Percentiles rank a stretch among this genome's conserved stretches.
phyloP scores from a whole-genome alignment of 2,888 invertebrate genomes.

The Pristionchus arcanus region DNA sequence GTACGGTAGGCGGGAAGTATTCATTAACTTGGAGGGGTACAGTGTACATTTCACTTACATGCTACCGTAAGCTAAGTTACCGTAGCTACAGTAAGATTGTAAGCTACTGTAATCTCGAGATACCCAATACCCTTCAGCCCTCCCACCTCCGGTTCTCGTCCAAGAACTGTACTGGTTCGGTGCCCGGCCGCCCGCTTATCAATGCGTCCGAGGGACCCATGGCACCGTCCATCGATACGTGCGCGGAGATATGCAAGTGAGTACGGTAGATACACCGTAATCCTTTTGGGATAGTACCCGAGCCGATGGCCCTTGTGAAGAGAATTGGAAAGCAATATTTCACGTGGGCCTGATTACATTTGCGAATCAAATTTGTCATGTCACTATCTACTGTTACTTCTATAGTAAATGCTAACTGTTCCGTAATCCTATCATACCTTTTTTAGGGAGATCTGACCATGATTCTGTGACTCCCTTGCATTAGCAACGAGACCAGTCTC shows the following conservation, averaged over 20 bases:
- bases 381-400: too few species aligned
- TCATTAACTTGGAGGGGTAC: neutral
- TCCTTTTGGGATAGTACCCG: neutral
- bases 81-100: neutral
- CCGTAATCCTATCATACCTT: neutral
- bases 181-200: constrained; percentile 74
- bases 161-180: constrained; percentile 66
- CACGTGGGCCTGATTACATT: too few species aligned
- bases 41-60: too few species aligned
- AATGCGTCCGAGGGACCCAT: constrained; percentile 75
- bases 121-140: constrained; percentile 59
- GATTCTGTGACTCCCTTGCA: too few species aligned
- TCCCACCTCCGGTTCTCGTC: constrained; percentile 70
- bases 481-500: too few species aligned
- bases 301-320: neutral
- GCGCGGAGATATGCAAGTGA: constrained; percentile 65
- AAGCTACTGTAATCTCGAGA: neutral
- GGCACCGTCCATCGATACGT: constrained; percentile 66
- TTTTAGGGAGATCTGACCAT: too few species aligned
- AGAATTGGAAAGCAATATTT: neutral
- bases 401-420: neutral
- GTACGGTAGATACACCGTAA: neutral
- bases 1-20: constrained; percentile 46
- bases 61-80: neutral
- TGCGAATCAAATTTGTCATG: neutral